Conservation (phyloP, 1,140 invertebrate genomes). For the Brachionus plicatilis region DNA sequence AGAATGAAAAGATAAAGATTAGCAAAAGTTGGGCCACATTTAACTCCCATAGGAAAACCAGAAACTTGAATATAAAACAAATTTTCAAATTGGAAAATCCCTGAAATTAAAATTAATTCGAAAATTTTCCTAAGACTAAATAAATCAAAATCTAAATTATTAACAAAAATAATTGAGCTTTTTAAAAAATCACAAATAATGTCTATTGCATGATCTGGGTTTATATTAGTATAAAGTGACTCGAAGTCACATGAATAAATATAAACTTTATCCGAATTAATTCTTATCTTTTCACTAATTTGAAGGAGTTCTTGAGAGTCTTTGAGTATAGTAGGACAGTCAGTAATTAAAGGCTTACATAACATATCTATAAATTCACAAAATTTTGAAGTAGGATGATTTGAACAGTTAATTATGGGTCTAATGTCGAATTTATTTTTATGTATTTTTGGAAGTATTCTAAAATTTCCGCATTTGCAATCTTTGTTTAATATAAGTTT, state of each 20-base stretch:
- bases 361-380: not conserved
- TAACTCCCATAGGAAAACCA: not conserved
- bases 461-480: not conserved
- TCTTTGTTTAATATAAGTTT: not conserved
- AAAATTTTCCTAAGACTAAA: not conserved
- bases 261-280: not conserved
- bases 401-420: not conserved
- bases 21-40: not conserved
- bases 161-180: not conserved
- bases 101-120: not conserved
- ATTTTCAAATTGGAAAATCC: not conserved
- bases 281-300: not conserved
- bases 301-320: conserved; percentile 4
- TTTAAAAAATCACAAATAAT: not conserved
- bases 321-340: not conserved
- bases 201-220: not conserved
- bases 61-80: not conserved
- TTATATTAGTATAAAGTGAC: not conserved
- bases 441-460: not conserved
- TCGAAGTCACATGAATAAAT: conserved; percentile 9
- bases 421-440: conserved; percentile 7
- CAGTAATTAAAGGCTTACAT: not conserved
- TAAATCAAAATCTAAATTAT: not conserved
- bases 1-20: not conserved
- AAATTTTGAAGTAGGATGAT: not conserved